A percentile compares a stretch with the other conserved stretches of the same genome.
Evolutionary conservation across 2,113 vertebrate genomes (phyloP).

Genomic region (Gallinago undulata): DNA sequence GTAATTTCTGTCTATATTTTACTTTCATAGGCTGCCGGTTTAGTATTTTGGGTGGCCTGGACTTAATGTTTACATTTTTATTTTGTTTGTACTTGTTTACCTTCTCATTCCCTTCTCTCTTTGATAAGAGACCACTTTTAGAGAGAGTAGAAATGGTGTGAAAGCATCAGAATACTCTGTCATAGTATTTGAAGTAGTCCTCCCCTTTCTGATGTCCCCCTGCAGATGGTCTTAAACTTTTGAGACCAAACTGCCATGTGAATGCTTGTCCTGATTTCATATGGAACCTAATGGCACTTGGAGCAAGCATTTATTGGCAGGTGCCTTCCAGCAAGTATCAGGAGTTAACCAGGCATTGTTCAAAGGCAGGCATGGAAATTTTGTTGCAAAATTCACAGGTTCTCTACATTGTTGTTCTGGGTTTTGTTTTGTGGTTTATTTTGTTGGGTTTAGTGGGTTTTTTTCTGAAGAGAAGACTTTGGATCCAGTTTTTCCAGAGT

Average conservation of each 20-base stretch:
- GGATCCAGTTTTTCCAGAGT: rapidly evolving
- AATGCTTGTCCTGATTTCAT: not conserved
- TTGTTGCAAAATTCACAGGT: not conserved
- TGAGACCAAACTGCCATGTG: not conserved
- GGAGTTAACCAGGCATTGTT: not conserved
- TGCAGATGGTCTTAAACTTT: not conserved
- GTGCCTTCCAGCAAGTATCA: not conserved
- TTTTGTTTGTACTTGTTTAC: slow-evolving; percentile 47
- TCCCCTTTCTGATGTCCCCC: not conserved
- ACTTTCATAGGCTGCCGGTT: not conserved
- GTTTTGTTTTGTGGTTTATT: not conserved
- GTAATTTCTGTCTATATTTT: slow-evolving; percentile 37
- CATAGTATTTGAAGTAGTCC: not conserved
- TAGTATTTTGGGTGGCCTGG: slow-evolving; percentile 15
- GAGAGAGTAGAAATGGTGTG: not conserved
- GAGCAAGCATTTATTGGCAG: not conserved
- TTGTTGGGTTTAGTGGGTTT: not conserved
- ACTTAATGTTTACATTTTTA: slow-evolving; percentile 18
- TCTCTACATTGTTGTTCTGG: not conserved
- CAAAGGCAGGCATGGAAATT: not conserved
- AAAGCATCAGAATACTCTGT: not conserved
- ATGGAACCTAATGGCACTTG: not conserved
- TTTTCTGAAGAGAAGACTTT: not conserved
- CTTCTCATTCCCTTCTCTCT: not conserved
- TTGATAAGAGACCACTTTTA: slow-evolving; percentile 7